Conservation (phyloP, 2,113 vertebrate genomes). For the Peromyscus maniculatus region DNA sequence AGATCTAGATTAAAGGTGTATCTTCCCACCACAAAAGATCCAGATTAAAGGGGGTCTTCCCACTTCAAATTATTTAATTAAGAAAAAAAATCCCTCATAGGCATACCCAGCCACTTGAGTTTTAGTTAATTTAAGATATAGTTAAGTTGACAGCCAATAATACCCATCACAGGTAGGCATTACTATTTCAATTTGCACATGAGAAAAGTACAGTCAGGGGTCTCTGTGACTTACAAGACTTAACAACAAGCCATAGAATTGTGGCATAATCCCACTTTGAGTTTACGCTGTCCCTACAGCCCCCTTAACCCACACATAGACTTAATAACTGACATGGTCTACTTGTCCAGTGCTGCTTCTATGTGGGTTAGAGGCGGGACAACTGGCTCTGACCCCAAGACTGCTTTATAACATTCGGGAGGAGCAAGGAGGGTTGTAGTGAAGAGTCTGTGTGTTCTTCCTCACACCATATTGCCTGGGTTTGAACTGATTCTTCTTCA, state of each 20-base stretch:
- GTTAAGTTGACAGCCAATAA: background rate
- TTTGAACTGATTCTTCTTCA: constrained; percentile 15
- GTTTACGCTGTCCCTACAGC: rapidly evolving
- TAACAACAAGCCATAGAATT: background rate
- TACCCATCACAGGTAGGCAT: too few species aligned
- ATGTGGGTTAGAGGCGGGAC: background rate
- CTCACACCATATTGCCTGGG: rapidly evolving
- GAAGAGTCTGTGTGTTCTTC: background rate
- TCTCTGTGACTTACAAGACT: background rate
- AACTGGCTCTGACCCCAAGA: background rate
- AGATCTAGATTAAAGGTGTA: background rate
- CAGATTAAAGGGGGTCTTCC: background rate
- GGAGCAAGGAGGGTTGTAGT: background rate
- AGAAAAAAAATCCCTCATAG: background rate
- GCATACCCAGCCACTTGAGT: background rate
- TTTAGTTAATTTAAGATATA: background rate
- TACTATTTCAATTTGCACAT: background rate
- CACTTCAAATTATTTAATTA: background rate
- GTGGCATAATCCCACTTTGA: background rate
- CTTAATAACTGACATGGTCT: background rate
- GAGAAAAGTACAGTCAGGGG: background rate
- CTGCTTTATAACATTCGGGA: background rate
- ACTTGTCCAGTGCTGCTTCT: background rate
- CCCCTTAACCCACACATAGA: background rate
- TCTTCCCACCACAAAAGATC: background rate